Evolutionary conservation across 2,113 vertebrate genomes (phyloP), one percentile per base, ranked within the genome.

Genomic region (Drymodes brunneopygia): DNA sequence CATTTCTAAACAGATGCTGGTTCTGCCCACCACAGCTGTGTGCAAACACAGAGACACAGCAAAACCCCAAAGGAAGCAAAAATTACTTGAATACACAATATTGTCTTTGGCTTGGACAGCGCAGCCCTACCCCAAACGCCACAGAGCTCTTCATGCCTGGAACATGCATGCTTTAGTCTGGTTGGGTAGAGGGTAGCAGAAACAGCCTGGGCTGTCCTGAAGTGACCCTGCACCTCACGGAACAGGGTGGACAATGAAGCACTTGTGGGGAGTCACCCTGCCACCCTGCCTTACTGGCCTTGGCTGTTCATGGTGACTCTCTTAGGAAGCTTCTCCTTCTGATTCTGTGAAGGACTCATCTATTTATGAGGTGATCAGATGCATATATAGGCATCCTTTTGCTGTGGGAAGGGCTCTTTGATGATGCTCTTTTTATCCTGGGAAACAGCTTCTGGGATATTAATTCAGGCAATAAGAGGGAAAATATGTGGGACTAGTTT

Each of bases 181-280:
- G 7, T 24, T 28, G 10, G 6, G n/a, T 36, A 69, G 14, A 65
- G 28, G 2, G 9, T 12, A 53, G 22, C 36, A 67, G 50, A 65
- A 82, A 53, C 17, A 44, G 35, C 29, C 33, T 29, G 28, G 12
- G 29, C 58, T 73, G 67, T 28, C 23, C 31, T 82, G 35, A 88
- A 50, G 8, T 92, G n/a, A 47, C 50, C n/a, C 14, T 40, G 48
- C 36, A 65, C 10, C 57, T 75, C 42, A 24, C 14, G 24, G 64
- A 15, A n/a, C 20, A 36, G 29, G 7, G 48, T 45, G 44, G 33
- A 38, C 44, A 33, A 14, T 3, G 25, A 28, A 36, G 25, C 4
- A 36, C 29, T 72, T 0, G 0, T 15, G 15, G 10, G 4, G 8
- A 5, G 4, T 8, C 36, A 71, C 23, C 4, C 36, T 33, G 27